These are phyloP conservation scores for Lydus trimaculatus DNA, from an alignment of 2,888 invertebrate species.

Conservation along the genomic window DNA sequence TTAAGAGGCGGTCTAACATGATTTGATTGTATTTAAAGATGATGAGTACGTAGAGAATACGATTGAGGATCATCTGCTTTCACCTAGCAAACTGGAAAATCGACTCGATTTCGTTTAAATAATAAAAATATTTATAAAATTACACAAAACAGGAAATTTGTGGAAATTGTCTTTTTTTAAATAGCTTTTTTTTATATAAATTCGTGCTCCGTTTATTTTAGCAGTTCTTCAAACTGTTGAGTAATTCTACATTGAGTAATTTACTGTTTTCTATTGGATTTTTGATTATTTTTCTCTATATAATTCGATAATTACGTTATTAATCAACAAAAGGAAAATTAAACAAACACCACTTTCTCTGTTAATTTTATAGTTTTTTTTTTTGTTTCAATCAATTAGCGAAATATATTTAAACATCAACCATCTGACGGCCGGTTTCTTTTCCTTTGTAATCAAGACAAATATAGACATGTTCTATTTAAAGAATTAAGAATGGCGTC, in stretches of 20 bases:
- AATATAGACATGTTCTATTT: neutral
- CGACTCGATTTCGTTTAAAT: neutral
- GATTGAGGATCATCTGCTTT: neutral
- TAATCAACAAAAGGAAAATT: neutral
- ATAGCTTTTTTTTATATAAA: neutral
- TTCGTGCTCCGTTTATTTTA: neutral
- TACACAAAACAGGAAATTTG: constrained; percentile 7
- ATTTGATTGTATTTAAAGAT: neutral
- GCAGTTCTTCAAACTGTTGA: neutral
- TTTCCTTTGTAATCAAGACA: neutral
- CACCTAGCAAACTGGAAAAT: neutral
- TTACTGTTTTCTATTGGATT: neutral
- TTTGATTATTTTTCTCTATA: neutral
- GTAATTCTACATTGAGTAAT: neutral
- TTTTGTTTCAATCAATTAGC: neutral
- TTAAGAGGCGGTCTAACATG: no score
- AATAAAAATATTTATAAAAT: neutral
- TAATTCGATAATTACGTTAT: neutral
- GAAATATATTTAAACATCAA: neutral
- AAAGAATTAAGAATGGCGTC: neutral
- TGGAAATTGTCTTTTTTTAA: neutral
- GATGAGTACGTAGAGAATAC: neutral
- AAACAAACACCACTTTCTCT: neutral
- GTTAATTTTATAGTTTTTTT: neutral
- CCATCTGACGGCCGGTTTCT: neutral